Conservation (phyloP, 92 coral and sea anemone genomes). For the Zoanthus sociatus region DNA sequence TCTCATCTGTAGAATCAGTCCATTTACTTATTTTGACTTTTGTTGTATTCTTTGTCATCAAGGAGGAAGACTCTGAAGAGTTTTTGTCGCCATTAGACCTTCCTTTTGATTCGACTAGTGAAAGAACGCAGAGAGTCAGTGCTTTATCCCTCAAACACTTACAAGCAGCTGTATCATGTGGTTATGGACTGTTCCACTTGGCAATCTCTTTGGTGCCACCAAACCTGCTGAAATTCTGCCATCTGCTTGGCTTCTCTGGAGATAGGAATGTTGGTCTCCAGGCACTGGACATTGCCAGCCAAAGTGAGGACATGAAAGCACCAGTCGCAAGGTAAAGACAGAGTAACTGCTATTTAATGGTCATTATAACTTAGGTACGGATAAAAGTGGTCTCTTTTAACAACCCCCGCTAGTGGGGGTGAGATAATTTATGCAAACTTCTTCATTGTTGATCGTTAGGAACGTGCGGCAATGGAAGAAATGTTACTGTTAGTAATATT, state of each 20-base stretch:
- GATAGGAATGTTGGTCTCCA: conserved; percentile 91
- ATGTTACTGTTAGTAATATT: no score
- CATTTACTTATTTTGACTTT: no score
- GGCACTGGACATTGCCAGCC: conserved; percentile 90
- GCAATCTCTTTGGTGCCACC: conserved; percentile 97
- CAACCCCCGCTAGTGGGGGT: no score
- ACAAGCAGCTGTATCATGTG: conserved; percentile 95
- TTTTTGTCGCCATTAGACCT: conserved; percentile 66
- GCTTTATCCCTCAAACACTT: conserved; percentile 81
- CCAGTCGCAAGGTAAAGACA: conserved; percentile 86
- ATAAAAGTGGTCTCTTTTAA: no score
- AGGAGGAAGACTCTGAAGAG: conserved; percentile 70
- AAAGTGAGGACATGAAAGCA: conserved; percentile 98
- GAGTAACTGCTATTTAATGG: no score
- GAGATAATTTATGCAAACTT: no score
- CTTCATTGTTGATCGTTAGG: no score
- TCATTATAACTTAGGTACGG: no score
- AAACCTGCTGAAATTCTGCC: conserved; percentile 86
- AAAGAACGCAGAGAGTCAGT: conserved; percentile 39
- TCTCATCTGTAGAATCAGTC: no score
- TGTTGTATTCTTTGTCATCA: not conserved
- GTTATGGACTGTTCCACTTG: conserved; percentile 95
- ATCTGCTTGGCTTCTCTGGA: conserved; percentile 92
- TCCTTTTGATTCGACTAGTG: conserved; percentile 50
- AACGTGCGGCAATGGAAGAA: no score